phyloP scores from a whole-genome alignment of 2,113 vertebrate species.

The Colius striatus region DNA sequence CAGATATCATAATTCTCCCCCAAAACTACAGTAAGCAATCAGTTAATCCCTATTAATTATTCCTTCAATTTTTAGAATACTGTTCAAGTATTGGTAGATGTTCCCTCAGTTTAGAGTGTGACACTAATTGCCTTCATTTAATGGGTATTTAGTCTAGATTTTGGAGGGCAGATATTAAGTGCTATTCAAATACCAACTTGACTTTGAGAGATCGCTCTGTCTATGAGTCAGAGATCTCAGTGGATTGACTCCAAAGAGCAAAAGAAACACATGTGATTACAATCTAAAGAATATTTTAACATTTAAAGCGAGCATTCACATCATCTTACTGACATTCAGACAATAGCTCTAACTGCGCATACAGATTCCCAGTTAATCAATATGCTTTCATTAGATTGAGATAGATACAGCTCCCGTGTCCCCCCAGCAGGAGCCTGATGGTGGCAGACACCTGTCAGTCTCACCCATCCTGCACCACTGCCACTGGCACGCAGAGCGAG shows the following conservation, averaged over 20 bases:
- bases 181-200: slow-evolving; percentile 52
- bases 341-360: slow-evolving; percentile 15
- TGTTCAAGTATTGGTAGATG: neutral
- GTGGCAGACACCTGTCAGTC: neutral
- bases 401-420: neutral
- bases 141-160: slow-evolving; percentile 9
- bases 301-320: slow-evolving; percentile 68
- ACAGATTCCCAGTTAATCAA: slow-evolving; percentile 72
- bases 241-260: slow-evolving; percentile 45
- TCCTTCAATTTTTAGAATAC: neutral
- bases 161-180: slow-evolving; percentile 18
- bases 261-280: slow-evolving; percentile 42
- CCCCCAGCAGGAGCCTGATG: neutral
- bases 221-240: slow-evolving; percentile 40
- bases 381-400: slow-evolving; percentile 20
- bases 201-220: slow-evolving; percentile 50
- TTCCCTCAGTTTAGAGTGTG: neutral
- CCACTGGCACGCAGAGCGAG: accelerated
- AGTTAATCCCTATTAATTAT: neutral
- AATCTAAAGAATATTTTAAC: slow-evolving; percentile 75
- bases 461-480: neutral
- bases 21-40: neutral
- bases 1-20: neutral
- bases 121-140: neutral
- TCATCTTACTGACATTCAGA: slow-evolving; percentile 66